Evolutionary conservation across 2,113 vertebrate genomes (phyloP), one percentile per base, ranked within the genome.

Genomic region (Clupea harengus): DNA sequence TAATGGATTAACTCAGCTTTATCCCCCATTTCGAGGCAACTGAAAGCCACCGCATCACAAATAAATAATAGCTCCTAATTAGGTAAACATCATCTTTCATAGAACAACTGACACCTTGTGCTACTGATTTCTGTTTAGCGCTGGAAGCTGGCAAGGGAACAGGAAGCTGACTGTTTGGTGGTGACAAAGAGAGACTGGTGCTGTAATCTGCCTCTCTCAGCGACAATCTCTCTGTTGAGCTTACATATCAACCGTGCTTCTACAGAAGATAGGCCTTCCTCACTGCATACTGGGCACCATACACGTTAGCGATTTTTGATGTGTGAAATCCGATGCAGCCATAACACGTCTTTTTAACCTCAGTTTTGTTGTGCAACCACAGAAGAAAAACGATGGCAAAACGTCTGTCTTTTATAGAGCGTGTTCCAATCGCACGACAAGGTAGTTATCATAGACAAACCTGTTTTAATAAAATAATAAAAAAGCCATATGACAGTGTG

Each of bases 401-500:
- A 83, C 28, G 32, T 54, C 82, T 83, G 49, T 45, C 82, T 83
- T 32, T 17, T 78, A 4, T 78, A 2, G 6, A 78, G 39, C 82
- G 45, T 49, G 49, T 82, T 82, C 81, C 49, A 81, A 67, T 82
- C 32, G 80, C 47, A 28, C 49, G 81, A 86, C 85, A 83, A 47
- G 72, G 54, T 83, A 81, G 72, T 49, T 85, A 86, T 75, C 84
- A 84, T 86, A 88, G 81, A 9, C 47, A 75, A 78, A 85, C 72
- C 18, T 80, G 67, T 28, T 32, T 78, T 72, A 39, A 45, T 20
- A n/a, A 11, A 60, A 78, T 32, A 78, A 32, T 78, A 78, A 72
- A 72, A 32, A 28, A 39, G 72, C 72, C 72, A 87, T 81, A 87
- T 75, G 88, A 78, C 72, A 44, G 32, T 86, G 78, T 83, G 78